Evolutionary conservation across 2,797 vertebrate genomes (phyloP), one percentile per base, ranked within the genome.

Genomic region (Nyctibius grandis): DNA sequence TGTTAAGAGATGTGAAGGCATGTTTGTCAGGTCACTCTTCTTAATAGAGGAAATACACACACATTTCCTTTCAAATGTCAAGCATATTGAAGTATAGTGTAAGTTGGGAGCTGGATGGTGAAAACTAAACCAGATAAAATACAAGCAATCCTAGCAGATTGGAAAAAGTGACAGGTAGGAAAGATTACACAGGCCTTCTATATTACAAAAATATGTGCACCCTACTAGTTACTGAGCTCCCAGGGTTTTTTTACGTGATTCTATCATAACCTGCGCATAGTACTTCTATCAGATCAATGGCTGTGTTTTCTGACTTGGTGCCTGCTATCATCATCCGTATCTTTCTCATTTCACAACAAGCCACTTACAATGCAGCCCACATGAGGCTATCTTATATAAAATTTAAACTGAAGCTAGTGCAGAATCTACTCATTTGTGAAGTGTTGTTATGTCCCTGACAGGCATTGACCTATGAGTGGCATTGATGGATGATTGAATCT

Each of bases 1-100:
- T 92, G 91, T 61, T 95, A 61, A 85, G 40, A 88, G 36, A 91
- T 23, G 59, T 31, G 36, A 86, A 89, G 44, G 31, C 25, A 53
- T 80, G 15, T 91, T 93, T 93, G 36, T 95, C 90, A 92, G 70
- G 75, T 87, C 73, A 77, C 18, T 91, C 57, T 78, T 79, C 88
- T 92, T 89, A 93, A 92, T 28, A 83, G 61, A 33, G 15, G 25
- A 86, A 96, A 92, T 40, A 31, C 60, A 67, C 50, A 76, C 19
- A 31, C 14, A 50, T 94, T 95, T 95, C 50, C 28, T 87, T 92
- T 69, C 64, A 90, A 83, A 91, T 87, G 42, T 88, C 90, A 94
- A 29, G 19, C 15, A 61, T 84, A 86, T 33, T 68, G 69, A 87
- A 88, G 42, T 56, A 76, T 34, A 31, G 38, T 77, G 9, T 45